Conservation (phyloP, 2,113 vertebrate genomes). For the zebrafish (Danio rerio) region DNA sequence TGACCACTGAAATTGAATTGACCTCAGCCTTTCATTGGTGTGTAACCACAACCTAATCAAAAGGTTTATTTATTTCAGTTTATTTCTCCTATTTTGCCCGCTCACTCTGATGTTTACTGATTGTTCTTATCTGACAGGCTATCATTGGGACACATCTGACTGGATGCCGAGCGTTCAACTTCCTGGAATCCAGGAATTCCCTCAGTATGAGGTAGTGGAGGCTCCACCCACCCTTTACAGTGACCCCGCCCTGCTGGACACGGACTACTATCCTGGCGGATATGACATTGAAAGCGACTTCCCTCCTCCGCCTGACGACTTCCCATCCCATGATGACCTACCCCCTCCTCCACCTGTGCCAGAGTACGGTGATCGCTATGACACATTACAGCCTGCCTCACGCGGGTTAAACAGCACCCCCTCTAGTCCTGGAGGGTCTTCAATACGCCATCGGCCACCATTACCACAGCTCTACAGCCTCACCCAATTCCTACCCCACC, state of each 20-base stretch:
- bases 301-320: conserved; percentile 93
- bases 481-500: conserved; percentile 90
- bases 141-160: conserved; percentile 99
- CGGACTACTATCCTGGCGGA: conserved; percentile 97
- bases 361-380: conserved; percentile 85
- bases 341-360: conserved; percentile 88
- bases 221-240: conserved; percentile 87
- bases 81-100: not conserved
- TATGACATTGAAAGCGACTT: conserved; percentile 98
- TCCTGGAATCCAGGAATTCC: conserved; percentile 97
- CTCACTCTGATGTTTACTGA: not conserved
- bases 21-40: not conserved
- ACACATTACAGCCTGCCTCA: conserved; percentile 84
- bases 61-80: not conserved
- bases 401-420: conserved; percentile 79
- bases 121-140: conserved; percentile 76
- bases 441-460: conserved; percentile 80
- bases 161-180: conserved; percentile 98
- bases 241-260: conserved; percentile 89
- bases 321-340: conserved; percentile 88
- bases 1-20: conserved; percentile 32
- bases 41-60: conserved; percentile 1
- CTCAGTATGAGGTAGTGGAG: conserved; percentile 93
- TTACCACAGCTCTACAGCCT: conserved; percentile 88
- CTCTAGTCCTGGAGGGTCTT: conserved; percentile 76